Evolutionary conservation across 2,797 vertebrate species (phyloP), one percentile per base, ranked within the genome.

Genomic region (Eidolon dupreanum): DNA sequence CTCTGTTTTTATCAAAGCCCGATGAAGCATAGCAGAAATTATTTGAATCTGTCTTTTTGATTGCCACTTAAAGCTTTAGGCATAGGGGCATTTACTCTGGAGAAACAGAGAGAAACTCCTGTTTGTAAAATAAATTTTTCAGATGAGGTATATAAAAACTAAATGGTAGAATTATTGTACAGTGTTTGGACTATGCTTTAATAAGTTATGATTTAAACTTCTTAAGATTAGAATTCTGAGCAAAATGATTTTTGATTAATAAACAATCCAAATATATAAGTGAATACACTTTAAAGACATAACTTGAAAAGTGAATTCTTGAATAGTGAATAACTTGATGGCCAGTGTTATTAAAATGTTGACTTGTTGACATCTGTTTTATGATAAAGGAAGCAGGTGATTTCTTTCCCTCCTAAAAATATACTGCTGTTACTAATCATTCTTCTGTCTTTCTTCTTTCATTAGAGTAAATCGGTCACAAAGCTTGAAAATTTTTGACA

Each of bases 1-100:
- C 46, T 97, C 98, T 22, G 96, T 98, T 95, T 99, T 99, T 96
- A 99, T 99, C 97, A 99, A 99, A 98, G 99, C 99, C 36, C 99
- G 99, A 96, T 99, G 98, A 98, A 91, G 86, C 3, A 12, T 4
- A 22, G 49, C 15, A 20, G 36, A 49, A 59, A 51, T 19, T n/a
- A 12, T 59, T 63, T 53, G 75, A 77, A 68, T 73, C 70, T 63
- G 2, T 77, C 84, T 77, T 75, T 85, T 77, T 74, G 81, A 43
- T 93, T 81, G 66, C 55, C 74, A n/a, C 70, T 63, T 79, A 49
- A 65, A 68, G 63, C 53, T 61, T 74, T 86, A 93, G 84, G 78
- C 31, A 4, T 82, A 70, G 51, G 28, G 19, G 68, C 33, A n/a
- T 79, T 65, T 73, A 49, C 87, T 70, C 16, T 74, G 59, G 93